Percentiles rank a stretch among this genome's conserved stretches.
Evolutionary conservation across 2,888 invertebrate species (phyloP).

Genomic region (Acanthacorydalis orientalis): DNA sequence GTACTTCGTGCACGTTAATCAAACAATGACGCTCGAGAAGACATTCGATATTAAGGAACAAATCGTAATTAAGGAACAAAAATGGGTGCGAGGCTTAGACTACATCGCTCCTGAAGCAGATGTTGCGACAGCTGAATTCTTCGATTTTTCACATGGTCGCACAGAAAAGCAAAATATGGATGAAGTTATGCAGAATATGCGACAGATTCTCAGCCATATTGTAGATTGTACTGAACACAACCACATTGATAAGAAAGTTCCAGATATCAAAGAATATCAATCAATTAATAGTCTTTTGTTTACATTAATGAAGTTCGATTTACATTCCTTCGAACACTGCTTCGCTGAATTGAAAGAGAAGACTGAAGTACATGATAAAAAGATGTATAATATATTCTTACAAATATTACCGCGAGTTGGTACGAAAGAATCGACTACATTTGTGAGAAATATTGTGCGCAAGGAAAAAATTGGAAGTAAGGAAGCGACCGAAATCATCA

Average conservation of each 20-base stretch:
- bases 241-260: slow-evolving; percentile 18
- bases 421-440: slow-evolving; percentile 23
- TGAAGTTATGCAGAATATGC: background rate
- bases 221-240: slow-evolving; percentile 20
- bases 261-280: slow-evolving; percentile 20
- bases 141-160: slow-evolving; percentile 22
- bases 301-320: slow-evolving; percentile 19
- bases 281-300: slow-evolving; percentile 20
- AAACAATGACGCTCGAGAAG: slow-evolving; percentile 20
- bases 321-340: slow-evolving; percentile 17
- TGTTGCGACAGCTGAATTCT: slow-evolving; percentile 12
- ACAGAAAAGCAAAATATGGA: slow-evolving; percentile 17
- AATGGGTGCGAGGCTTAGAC: slow-evolving; percentile 14
- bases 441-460: slow-evolving; percentile 23
- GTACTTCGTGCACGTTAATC: slow-evolving; percentile 23
- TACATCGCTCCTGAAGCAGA: slow-evolving; percentile 14
- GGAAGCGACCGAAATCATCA: slow-evolving; percentile 21
- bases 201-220: slow-evolving; percentile 12
- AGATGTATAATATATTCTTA: slow-evolving; percentile 20
- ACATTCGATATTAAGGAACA: slow-evolving; percentile 12
- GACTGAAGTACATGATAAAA: slow-evolving; percentile 11
- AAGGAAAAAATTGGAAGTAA: slow-evolving; percentile 18
- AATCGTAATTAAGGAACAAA: slow-evolving; percentile 7
- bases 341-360: slow-evolving; percentile 11
- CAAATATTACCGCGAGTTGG: slow-evolving; percentile 29